Percentiles rank a stretch among this genome's conserved stretches.
These are phyloP conservation scores for Cyanistes caeruleus DNA, from an alignment of 2,113 vertebrate species.

Conservation along the genomic window DNA sequence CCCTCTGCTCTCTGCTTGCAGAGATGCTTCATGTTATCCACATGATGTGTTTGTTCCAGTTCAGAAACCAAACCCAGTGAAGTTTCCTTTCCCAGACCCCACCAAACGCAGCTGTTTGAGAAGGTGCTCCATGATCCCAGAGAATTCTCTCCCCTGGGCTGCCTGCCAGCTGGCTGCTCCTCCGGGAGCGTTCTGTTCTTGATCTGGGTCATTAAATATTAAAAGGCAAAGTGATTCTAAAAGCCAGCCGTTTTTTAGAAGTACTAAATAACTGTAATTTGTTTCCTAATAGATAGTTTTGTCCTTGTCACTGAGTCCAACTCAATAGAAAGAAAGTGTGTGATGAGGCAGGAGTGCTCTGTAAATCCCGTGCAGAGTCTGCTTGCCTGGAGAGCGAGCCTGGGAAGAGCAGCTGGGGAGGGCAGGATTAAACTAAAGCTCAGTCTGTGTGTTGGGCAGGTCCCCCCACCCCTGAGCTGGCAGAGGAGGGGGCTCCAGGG, in stretches of 20 bases:
- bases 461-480: background rate
- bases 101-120: background rate
- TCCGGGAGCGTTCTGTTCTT: constrained; percentile 40
- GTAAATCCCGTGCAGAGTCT: background rate
- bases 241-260: constrained; percentile 8
- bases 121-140: background rate
- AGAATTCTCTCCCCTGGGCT: constrained; percentile 8
- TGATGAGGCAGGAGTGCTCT: background rate
- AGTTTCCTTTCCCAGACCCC: background rate
- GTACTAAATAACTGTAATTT: constrained; percentile 67
- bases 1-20: fast-evolving
- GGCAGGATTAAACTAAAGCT: background rate
- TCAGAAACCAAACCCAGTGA: background rate
- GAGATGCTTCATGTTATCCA: fast-evolving
- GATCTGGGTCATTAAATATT: constrained; percentile 67
- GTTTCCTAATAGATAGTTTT: constrained; percentile 56
- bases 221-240: constrained; percentile 60
- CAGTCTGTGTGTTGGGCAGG: background rate
- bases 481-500: background rate
- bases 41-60: background rate
- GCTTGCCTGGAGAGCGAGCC: background rate
- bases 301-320: constrained; percentile 40
- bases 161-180: constrained; percentile 41
- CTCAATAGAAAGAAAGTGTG: background rate
- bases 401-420: background rate